Percentiles rank a stretch among this genome's conserved stretches.
Evolutionary conservation across 1,140 invertebrate genomes (phyloP).

Genomic region (Meloidogyne floridensis): DNA sequence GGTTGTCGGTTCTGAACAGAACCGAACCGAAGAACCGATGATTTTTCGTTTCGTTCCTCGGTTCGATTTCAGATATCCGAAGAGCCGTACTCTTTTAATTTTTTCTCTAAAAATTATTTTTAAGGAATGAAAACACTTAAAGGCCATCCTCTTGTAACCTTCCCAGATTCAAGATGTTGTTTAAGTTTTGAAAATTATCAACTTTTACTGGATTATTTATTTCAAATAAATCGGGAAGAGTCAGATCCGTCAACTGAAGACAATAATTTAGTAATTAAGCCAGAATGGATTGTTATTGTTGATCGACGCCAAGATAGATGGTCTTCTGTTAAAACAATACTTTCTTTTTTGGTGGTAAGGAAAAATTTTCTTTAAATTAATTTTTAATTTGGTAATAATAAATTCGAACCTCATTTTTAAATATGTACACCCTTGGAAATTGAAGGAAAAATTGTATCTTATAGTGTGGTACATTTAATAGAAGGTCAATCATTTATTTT

Average conservation of each 20-base stretch:
- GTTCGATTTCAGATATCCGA: too few species aligned
- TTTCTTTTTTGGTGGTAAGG: conserved; percentile 84
- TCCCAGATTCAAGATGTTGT: conserved; percentile 80
- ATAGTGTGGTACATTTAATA: too few species aligned
- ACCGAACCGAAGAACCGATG: too few species aligned
- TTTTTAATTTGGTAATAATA: not conserved
- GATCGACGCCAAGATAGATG: conserved; percentile 91
- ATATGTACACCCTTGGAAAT: too few species aligned
- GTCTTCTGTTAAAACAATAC: conserved; percentile 88
- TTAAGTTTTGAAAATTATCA: conserved; percentile 84
- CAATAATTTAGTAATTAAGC: not conserved
- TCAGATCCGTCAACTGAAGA: not conserved
- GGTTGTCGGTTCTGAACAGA: too few species aligned
- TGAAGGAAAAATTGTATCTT: too few species aligned
- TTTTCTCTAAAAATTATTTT: conserved; percentile 41
- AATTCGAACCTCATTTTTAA: too few species aligned
- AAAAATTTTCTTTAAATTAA: not conserved
- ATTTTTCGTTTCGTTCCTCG: too few species aligned
- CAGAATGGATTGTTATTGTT: conserved; percentile 84
- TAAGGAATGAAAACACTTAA: conserved; percentile 83
- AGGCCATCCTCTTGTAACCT: conserved; percentile 86
- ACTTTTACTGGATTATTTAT: conserved; percentile 86
- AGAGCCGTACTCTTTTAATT: too few species aligned
- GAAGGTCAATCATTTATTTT: too few species aligned
- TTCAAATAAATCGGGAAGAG: conserved; percentile 80